Percentiles rank a stretch among this genome's conserved stretches.
phyloP scores from a whole-genome alignment of 1,140 invertebrate genomes.

The Hycleus cichorii region DNA sequence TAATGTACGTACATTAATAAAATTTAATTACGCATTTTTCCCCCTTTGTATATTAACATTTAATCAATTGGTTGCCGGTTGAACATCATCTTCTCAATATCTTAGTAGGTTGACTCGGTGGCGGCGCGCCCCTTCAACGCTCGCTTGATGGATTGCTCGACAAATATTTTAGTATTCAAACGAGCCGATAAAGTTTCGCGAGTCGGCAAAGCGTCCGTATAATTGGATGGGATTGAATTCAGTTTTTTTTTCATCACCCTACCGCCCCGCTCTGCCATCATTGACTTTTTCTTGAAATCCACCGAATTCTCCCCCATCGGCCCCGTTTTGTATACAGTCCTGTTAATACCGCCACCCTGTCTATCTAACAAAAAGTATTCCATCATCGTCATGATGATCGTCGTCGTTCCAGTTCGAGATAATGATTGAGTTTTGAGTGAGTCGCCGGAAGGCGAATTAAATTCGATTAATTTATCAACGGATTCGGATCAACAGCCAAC shows the following conservation, averaged over 20 bases:
- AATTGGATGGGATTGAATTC: conserved; percentile 32
- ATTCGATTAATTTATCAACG: too few relatives aligned
- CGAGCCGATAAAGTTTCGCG: conserved; percentile 29
- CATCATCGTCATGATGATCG: background rate
- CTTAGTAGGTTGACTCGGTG: too few relatives aligned
- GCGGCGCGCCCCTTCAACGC: background rate
- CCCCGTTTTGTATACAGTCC: too few relatives aligned
- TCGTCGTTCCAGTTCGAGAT: conserved; percentile 16
- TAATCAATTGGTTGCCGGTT: too few relatives aligned
- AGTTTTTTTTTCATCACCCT: conserved; percentile 23
- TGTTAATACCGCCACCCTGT: too few relatives aligned
- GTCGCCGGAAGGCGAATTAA: background rate
- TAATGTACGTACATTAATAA: too few relatives aligned
- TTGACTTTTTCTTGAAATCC: too few relatives aligned
- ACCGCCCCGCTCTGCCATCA: background rate
- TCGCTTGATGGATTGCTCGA: conserved; percentile 33
- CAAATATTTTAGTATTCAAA: conserved; percentile 37
- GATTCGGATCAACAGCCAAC: too few relatives aligned
- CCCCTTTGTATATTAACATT: too few relatives aligned
- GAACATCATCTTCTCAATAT: too few relatives aligned
- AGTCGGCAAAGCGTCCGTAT: conserved; percentile 24
- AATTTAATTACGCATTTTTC: too few relatives aligned
- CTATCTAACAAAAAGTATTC: background rate
- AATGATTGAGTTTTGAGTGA: conserved; percentile 27
- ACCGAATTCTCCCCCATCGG: too few relatives aligned